phyloP scores from a whole-genome alignment of 2,797 vertebrate genomes.

The Dromococcyx pavoninus region DNA sequence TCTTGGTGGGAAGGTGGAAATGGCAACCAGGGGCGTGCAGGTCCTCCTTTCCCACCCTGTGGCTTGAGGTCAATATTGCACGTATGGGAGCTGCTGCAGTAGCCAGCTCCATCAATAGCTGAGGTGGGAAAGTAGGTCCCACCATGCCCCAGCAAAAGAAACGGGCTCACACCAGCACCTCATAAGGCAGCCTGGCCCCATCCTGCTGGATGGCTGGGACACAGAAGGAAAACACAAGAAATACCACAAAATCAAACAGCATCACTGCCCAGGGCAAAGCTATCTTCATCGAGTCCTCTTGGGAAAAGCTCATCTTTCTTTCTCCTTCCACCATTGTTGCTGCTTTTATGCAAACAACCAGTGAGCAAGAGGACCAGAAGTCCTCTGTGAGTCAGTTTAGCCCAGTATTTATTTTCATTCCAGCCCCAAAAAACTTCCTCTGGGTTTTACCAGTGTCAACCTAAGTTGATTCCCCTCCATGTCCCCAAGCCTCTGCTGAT shows the following conservation, averaged over 20 bases:
- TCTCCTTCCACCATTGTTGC: neutral
- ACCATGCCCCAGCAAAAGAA: neutral
- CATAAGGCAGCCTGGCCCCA: neutral
- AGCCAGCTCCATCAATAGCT: rapidly evolving
- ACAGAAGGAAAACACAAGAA: neutral
- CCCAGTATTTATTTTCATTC: neutral
- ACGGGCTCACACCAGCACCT: rapidly evolving
- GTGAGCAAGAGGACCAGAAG: neutral
- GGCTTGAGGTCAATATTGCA: neutral
- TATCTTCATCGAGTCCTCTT: rapidly evolving
- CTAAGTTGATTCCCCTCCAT: neutral
- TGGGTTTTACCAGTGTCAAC: neutral
- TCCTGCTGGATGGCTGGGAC: neutral
- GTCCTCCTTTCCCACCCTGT: neutral
- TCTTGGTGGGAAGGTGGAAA: neutral
- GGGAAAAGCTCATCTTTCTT: neutral
- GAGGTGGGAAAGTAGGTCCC: neutral
- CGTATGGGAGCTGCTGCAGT: rapidly evolving
- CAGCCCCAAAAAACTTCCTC: neutral
- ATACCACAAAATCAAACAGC: neutral
- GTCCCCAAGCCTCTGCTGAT: neutral
- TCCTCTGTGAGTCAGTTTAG: neutral
- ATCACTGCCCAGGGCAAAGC: neutral
- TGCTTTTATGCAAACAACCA: neutral
- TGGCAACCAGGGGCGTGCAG: rapidly evolving